Conservation (phyloP, 2,113 vertebrate species). For the Colossoma macropomum region DNA sequence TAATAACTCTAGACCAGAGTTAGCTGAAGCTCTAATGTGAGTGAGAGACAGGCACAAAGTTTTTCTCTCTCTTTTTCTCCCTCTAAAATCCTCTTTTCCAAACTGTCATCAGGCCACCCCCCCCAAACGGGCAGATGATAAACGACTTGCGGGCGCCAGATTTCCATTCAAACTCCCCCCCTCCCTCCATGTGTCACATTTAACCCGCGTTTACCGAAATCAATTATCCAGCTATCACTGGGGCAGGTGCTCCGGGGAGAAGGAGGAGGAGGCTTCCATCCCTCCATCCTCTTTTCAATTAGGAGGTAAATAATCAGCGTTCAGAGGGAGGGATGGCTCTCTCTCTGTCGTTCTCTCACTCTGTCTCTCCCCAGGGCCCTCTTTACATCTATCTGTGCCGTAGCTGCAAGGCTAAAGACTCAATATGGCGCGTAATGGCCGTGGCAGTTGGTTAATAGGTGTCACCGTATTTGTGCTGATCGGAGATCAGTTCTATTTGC, state of each 20-base stretch:
- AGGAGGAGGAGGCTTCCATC: constrained; percentile 71
- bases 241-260: constrained; percentile 77
- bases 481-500: constrained; percentile 25
- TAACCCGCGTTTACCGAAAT: constrained; percentile 91
- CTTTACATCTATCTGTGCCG: constrained; percentile 46
- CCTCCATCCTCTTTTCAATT: constrained; percentile 92
- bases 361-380: constrained; percentile 52
- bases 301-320: constrained; percentile 88
- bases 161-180: constrained; percentile 80
- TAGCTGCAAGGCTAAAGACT: constrained; percentile 71
- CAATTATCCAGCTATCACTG: constrained; percentile 91
- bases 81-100: constrained; percentile 41
- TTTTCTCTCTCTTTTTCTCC: constrained; percentile 4
- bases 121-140: constrained; percentile 82
- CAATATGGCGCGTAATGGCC: constrained; percentile 79
- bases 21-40: constrained; percentile 3
- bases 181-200: constrained; percentile 89
- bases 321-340: constrained; percentile 55
- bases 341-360: constrained; percentile 15
- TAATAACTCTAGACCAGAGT: background rate
- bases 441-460: constrained; percentile 67
- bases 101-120: constrained; percentile 48
- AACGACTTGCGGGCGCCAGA: constrained; percentile 89
- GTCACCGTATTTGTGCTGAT: constrained; percentile 4
- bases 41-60: constrained; percentile 23